Conservation (phyloP, 2,797 vertebrate genomes). For the Gorsachius magnificus region DNA sequence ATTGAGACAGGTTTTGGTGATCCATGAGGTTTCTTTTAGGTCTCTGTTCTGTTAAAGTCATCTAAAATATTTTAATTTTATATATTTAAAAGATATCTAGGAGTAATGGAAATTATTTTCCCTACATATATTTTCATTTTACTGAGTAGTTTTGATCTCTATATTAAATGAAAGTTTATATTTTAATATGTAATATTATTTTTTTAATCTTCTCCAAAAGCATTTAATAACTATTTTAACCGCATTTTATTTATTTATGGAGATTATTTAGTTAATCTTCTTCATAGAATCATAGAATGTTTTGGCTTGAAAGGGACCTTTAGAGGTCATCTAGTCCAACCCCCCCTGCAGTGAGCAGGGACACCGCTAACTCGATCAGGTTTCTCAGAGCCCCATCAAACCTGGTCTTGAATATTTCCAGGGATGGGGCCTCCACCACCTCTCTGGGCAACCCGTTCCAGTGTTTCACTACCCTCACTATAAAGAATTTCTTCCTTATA, state of each 20-base stretch:
- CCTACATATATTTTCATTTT: background rate
- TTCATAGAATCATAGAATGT: background rate
- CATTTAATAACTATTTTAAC: background rate
- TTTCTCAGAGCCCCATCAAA: too few relatives aligned
- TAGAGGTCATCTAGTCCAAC: too few relatives aligned
- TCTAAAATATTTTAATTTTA: background rate
- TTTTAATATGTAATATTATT: background rate
- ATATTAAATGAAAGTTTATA: background rate
- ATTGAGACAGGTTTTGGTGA: background rate
- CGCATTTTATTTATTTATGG: background rate
- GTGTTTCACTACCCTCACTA: too few relatives aligned
- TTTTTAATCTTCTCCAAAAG: background rate
- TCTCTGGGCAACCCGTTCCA: too few relatives aligned
- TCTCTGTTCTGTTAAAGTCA: background rate
- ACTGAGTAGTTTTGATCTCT: background rate
- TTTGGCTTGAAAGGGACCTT: too few relatives aligned
- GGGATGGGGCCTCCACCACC: too few relatives aligned
- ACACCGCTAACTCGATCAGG: too few relatives aligned
- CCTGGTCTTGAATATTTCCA: too few relatives aligned
- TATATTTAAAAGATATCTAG: background rate
- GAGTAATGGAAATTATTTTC: background rate
- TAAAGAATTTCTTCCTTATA: too few relatives aligned
- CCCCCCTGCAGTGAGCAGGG: too few relatives aligned
- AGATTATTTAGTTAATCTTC: background rate
- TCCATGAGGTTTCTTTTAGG: background rate